Percentiles rank a stretch among this genome's conserved stretches.
Conservation (phyloP, 2,113 vertebrate species). For the Cryptomyrus ogoouensis region DNA sequence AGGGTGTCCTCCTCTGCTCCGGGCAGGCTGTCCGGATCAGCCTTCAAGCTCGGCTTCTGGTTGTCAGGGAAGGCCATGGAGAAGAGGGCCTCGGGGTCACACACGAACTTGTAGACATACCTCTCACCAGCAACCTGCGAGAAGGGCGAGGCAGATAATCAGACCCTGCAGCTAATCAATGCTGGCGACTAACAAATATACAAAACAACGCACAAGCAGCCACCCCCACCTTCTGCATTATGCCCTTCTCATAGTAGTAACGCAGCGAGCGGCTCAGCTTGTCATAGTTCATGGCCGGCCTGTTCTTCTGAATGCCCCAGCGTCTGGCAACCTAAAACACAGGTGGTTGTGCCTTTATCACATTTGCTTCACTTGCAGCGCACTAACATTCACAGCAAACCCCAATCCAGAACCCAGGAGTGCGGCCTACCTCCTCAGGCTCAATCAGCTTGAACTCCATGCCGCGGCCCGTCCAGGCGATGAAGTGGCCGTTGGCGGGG, state of each 20-base stretch:
- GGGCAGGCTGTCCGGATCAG: slow-evolving; percentile 66
- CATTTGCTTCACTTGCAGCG: background rate
- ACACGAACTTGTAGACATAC: slow-evolving; percentile 96
- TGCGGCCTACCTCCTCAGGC: slow-evolving; percentile 77
- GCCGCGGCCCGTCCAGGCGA: slow-evolving; percentile 92
- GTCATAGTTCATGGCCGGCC: slow-evolving; percentile 96
- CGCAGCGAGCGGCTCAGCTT: slow-evolving; percentile 94
- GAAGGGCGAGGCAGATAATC: background rate
- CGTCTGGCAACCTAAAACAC: slow-evolving; percentile 78
- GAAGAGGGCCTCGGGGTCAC: slow-evolving; percentile 89
- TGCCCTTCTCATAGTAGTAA: slow-evolving; percentile 97
- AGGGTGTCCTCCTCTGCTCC: slow-evolving; percentile 77
- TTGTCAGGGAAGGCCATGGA: slow-evolving; percentile 97
- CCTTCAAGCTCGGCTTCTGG: slow-evolving; percentile 87
- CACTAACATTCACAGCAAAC: slow-evolving; percentile 8
- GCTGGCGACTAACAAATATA: background rate
- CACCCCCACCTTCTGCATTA: slow-evolving; percentile 91
- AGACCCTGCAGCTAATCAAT: background rate
- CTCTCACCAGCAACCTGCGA: slow-evolving; percentile 84
- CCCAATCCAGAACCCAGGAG: background rate
- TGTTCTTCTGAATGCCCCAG: slow-evolving; percentile 96
- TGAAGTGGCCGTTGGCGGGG: slow-evolving; percentile 89
- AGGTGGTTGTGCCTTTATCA: background rate
- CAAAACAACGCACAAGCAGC: slow-evolving; percentile 34
- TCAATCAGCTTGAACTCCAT: slow-evolving; percentile 98